Base-by-base conservation (phyloP, 2,888 invertebrate genomes). In the Drosophila ustulata region DNA sequence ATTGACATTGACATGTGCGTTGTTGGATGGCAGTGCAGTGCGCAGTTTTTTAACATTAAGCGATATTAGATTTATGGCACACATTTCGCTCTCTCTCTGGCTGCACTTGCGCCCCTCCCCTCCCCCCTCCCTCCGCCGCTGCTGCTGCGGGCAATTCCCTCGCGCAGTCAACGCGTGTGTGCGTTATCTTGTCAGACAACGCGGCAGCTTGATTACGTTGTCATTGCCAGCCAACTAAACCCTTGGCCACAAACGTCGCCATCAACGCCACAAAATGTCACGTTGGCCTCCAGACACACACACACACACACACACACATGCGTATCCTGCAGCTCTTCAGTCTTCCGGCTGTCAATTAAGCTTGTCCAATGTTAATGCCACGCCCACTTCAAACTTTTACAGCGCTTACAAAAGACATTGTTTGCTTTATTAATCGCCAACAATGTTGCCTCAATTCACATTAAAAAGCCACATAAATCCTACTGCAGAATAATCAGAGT, bases 51-150 rank as follows among this genome's bases (percentile, higher is more conserved):
- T 68, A 69, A 67, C 79, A 81, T 86, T 79, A 80, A 74, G 50
- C 71, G 72, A 75, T 74, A 77, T 82, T 75, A 75, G 82, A 86
- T 86, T 84, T 85, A 84, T 79, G 67, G 56, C 53, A 18, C 18
- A 51, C 28, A 57, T 69, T 62, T 28, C 57, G 30, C 30, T n/a
- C 55, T 76, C 73, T 75, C 82, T 82, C 85, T 83, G 76, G 80
- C 78, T 75, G 86, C 85, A 82, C 78, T 26, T 47, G 4, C 37
- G n/a, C 47, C 50, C 1, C 23, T 30, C 18, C 9, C 43, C 9
- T 43, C 23, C 13, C 7, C 13, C 11, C 3, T 6, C 6, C 9
- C 2, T 32, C 18, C n/a, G 1, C 2, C 18, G n/a, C n/a, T n/a
- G n/a, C n/a, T 18, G 1, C 18, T 18, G 18, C 18, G 1, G 18